Base-by-base conservation (phyloP, 2,797 vertebrate species). In the Pangasius larnaudii region DNA sequence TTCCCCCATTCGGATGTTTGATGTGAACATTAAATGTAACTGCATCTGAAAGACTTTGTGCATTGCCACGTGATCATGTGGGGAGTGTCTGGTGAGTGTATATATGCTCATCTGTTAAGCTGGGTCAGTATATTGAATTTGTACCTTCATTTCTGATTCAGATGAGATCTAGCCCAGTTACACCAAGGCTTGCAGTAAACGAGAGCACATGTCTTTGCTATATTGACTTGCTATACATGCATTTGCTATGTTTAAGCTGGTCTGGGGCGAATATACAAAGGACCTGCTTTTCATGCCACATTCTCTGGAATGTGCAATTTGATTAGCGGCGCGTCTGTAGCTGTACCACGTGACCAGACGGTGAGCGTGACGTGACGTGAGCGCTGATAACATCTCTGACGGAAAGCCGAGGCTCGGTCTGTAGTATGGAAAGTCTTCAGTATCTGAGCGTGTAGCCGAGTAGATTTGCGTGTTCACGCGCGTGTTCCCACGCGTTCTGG, bases 321-420 rank as follows among this genome's bases (percentile, higher is more conserved):
- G 85, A 80, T 71, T 19, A 46, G 24, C 39, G 56, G 53, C 9
- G n/a, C 63, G 56, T 51, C n/a, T 30, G 84, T 9, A 65, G 77
- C 30, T 39, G 33, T 0, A 88, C 56, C 90, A 91, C 85, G 90
- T 91, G 90, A 91, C 87, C 53, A 19, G 83, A 19, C 72, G 74
- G 69, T 65, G 63, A 59, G 61, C 22, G 2, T 56, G 53, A 56
- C 53, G 80, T 84, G 82, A 83, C 81, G 85, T 91, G 78, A 30
- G 58, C 27, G 81, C 19, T 5, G 82, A 89, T 75, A 63, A 78
- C 69, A 61, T 81, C 84, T 80, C 33, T 72, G 87, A 83, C 87
- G 16, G 89, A 79, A 74, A 81, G 81, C 85, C 56, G 56, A 74
- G 69, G 65, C 82, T 65, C 30, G 24, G 85, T 16, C 14, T 42